phyloP scores from a whole-genome alignment of 2,888 invertebrate species.

The Ceriagrion tenellum region DNA sequence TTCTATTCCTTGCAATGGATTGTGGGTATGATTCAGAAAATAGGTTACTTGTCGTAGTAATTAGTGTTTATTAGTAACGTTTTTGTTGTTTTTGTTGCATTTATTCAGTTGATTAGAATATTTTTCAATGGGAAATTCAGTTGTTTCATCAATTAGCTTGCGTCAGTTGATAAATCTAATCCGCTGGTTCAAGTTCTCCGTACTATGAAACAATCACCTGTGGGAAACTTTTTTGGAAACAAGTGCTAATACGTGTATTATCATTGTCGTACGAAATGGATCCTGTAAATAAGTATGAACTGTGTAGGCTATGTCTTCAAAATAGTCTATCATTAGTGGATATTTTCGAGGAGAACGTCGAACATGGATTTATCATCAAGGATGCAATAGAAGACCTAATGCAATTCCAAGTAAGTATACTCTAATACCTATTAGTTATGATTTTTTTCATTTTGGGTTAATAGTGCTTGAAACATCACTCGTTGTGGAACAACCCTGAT shows the following conservation, averaged over 20 bases:
- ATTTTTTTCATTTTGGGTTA: too few species aligned
- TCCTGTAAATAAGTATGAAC: not conserved
- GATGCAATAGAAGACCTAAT: slow-evolving; percentile 5
- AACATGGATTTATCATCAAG: slow-evolving; percentile 15
- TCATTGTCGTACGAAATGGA: not conserved
- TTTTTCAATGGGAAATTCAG: not conserved
- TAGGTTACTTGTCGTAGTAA: slow-evolving; percentile 28
- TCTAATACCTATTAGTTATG: too few species aligned
- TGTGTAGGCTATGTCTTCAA: slow-evolving; percentile 4
- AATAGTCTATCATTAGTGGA: not conserved
- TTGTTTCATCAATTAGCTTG: not conserved
- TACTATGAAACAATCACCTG: slow-evolving; percentile 5
- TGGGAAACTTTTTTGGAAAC: not conserved
- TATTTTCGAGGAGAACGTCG: slow-evolving; percentile 5
- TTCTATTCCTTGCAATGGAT: not conserved
- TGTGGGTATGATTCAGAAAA: slow-evolving; percentile 30
- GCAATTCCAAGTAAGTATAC: not conserved
- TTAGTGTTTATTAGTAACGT: not conserved
- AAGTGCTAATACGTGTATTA: slow-evolving; percentile 1
- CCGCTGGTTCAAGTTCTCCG: not conserved
- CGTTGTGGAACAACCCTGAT: too few species aligned
- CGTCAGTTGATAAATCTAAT: not conserved
- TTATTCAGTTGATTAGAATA: not conserved
- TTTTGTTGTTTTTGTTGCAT: slow-evolving; percentile 1
- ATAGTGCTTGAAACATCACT: too few species aligned